Evolutionary conservation across 2,888 invertebrate species (phyloP).

Genomic region (Drymonia ruficornis): DNA sequence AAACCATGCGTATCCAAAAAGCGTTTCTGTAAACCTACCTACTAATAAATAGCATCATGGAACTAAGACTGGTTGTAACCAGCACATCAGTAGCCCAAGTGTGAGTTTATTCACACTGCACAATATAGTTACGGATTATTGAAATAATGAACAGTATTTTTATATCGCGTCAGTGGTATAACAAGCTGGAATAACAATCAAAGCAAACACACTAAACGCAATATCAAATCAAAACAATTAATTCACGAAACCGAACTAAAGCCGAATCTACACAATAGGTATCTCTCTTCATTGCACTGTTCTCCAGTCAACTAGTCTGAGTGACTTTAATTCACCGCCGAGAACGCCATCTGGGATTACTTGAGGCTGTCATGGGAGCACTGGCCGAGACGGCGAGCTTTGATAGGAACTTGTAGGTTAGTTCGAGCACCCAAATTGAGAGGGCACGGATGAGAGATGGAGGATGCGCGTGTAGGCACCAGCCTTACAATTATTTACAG

Average conservation of each 20-base stretch:
- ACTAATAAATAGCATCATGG: too few species aligned
- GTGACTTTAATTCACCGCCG: conserved; percentile 68
- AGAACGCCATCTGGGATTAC: conserved; percentile 71
- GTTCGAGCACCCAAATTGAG: conserved; percentile 42
- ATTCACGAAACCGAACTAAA: conserved; percentile 39
- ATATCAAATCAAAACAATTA: conserved; percentile 41
- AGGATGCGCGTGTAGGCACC: conserved; percentile 21
- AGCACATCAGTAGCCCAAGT: too few species aligned
- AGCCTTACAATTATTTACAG: conserved; percentile 11
- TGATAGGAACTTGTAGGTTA: conserved; percentile 59
- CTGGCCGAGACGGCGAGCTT: conserved; percentile 51
- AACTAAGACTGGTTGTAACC: too few species aligned
- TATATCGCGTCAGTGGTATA: too few species aligned
- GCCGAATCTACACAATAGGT: conserved; percentile 47
- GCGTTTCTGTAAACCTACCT: too few species aligned
- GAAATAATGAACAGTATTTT: too few species aligned
- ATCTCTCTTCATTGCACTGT: conserved; percentile 37
- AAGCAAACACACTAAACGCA: conserved; percentile 7
- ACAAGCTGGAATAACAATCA: not conserved
- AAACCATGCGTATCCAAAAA: too few species aligned
- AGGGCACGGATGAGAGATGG: conserved; percentile 18
- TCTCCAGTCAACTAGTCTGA: conserved; percentile 56
- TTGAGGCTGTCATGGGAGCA: conserved; percentile 64
- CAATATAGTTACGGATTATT: too few species aligned
- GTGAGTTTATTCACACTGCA: too few species aligned